phyloP scores from a whole-genome alignment of 92 coral and sea anemone species.

The Phenganax subtilis region DNA sequence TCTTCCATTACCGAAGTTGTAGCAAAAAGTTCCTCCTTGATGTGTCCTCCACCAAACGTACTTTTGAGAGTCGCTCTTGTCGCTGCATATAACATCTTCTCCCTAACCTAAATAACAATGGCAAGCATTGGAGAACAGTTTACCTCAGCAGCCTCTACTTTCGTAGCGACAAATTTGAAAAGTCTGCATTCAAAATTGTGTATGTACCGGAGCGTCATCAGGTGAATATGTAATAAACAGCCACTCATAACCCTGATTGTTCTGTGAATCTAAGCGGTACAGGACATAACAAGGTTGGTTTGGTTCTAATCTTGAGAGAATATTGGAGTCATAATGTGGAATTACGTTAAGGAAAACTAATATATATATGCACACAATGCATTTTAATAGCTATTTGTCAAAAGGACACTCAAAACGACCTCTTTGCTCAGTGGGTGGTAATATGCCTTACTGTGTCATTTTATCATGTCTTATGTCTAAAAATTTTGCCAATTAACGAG shows the following conservation, averaged over 20 bases:
- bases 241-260: conserved; percentile 92
- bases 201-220: conserved; percentile 74
- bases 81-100: conserved; percentile 97
- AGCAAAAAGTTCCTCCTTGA: conserved; percentile 86
- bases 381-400: no score
- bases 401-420: no score
- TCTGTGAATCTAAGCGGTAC: conserved; percentile 77
- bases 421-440: no score
- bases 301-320: conserved; percentile 61
- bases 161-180: background rate
- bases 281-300: conserved; percentile 77
- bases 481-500: no score
- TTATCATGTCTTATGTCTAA: no score
- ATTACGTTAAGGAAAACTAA: conserved; percentile 55
- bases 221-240: conserved; percentile 83
- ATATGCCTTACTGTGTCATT: no score
- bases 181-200: background rate
- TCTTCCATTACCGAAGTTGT: conserved; percentile 54
- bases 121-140: background rate
- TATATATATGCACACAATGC: background rate
- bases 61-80: conserved; percentile 88
- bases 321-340: conserved; percentile 65
- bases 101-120: conserved; percentile 55
- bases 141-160: background rate
- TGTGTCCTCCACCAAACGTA: conserved; percentile 96